phyloP scores from a whole-genome alignment of 2,888 invertebrate genomes.

The Volucella zonaria region DNA sequence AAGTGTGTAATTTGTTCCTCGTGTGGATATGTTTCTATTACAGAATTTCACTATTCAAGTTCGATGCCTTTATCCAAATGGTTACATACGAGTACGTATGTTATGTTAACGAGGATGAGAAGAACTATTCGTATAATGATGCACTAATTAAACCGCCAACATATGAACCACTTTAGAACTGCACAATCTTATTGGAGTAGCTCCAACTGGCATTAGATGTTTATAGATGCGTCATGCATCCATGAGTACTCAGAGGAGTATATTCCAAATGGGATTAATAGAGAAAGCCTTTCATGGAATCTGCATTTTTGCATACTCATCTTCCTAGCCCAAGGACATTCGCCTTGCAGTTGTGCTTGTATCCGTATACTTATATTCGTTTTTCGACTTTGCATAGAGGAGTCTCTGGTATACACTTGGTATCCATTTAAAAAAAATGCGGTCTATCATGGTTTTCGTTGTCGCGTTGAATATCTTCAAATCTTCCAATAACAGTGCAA shows the following conservation, averaged over 20 bases:
- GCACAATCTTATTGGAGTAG: not conserved
- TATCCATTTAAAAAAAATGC: too few species aligned
- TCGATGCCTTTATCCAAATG: too few species aligned
- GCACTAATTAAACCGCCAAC: constrained; percentile 25
- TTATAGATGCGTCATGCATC: constrained; percentile 20
- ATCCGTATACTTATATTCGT: not conserved
- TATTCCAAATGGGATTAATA: constrained; percentile 21
- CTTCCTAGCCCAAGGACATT: constrained; percentile 19
- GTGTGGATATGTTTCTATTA: too few species aligned
- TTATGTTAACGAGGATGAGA: too few species aligned
- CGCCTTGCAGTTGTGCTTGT: not conserved
- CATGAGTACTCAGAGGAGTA: not conserved
- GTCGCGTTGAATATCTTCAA: not conserved
- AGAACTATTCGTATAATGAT: not conserved
- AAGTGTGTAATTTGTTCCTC: too few species aligned
- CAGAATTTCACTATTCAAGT: too few species aligned
- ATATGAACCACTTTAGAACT: constrained; percentile 10
- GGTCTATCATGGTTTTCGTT: not conserved
- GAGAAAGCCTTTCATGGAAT: not conserved
- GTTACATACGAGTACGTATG: too few species aligned
- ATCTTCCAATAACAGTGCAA: constrained; percentile 15
- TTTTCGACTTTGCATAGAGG: not conserved
- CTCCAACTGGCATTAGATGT: constrained; percentile 13
- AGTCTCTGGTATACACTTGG: not conserved
- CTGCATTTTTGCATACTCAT: constrained; percentile 13